phyloP scores from a whole-genome alignment of 2,113 vertebrate genomes.

The Atherinomorus stipes region DNA sequence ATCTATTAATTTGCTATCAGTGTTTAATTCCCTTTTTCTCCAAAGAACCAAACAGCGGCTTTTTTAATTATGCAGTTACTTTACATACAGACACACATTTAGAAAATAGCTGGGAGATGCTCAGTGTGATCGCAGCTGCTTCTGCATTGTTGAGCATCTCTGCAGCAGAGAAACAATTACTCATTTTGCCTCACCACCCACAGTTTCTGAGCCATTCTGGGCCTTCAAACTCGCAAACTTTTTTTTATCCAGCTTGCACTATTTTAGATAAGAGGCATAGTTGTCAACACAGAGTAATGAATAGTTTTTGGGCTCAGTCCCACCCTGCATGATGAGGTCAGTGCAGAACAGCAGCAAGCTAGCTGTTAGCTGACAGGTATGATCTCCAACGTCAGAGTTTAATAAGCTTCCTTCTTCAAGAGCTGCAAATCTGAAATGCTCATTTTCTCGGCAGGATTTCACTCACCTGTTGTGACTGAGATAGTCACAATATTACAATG shows the following conservation, averaged over 20 bases:
- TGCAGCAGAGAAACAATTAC: constrained; percentile 31
- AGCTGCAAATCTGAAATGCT: constrained; percentile 13
- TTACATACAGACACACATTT: constrained; percentile 9
- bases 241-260: constrained; percentile 1
- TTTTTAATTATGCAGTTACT: neutral
- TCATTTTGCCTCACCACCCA: constrained; percentile 39
- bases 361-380: constrained; percentile 34
- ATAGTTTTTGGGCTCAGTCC: constrained; percentile 9
- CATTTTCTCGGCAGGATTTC: constrained; percentile 25
- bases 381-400: constrained; percentile 29
- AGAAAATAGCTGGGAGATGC: constrained; percentile 5
- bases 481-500: neutral
- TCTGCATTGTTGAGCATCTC: constrained; percentile 30
- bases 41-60: neutral
- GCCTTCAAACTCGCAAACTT: constrained; percentile 16
- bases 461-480: constrained; percentile 15
- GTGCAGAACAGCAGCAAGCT: neutral
- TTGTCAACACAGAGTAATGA: constrained; percentile 25
- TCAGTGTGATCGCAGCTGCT: constrained; percentile 34
- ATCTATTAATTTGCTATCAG: neutral
- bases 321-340: constrained; percentile 38
- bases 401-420: constrained; percentile 35
- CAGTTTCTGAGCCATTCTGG: constrained; percentile 25
- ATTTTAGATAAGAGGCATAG: constrained; percentile 26
- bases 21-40: neutral